These are phyloP conservation scores for Amblyopsis rosae DNA, from an alignment of 2,113 vertebrate species.

Conservation along the genomic window DNA sequence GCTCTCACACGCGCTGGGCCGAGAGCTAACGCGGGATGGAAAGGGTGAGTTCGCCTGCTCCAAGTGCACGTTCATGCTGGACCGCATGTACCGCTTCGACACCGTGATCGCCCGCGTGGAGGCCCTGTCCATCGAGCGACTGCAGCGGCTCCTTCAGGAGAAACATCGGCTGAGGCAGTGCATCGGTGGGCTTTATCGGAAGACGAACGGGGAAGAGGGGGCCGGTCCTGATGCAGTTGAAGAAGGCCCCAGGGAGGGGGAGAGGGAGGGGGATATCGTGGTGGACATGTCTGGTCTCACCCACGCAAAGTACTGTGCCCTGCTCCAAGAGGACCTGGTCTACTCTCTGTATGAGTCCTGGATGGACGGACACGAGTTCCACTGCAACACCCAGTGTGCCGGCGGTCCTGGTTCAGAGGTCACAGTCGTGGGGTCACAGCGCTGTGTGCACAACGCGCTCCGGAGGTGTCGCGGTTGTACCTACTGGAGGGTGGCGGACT, in stretches of 20 bases:
- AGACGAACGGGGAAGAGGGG: conserved; percentile 78
- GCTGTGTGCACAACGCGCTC: conserved; percentile 59
- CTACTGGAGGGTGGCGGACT: conserved; percentile 83
- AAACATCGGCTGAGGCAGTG: conserved; percentile 91
- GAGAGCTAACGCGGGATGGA: conserved; percentile 87
- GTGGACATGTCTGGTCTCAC: conserved; percentile 83
- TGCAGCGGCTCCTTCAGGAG: conserved; percentile 90
- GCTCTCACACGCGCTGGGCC: conserved; percentile 89
- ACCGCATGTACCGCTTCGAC: conserved; percentile 95
- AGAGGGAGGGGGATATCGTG: conserved; percentile 62
- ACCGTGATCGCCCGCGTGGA: conserved; percentile 93
- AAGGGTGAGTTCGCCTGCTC: conserved; percentile 93
- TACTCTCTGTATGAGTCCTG: conserved; percentile 94
- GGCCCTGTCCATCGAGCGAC: conserved; percentile 90
- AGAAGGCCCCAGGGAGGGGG: neutral
- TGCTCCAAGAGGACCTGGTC: conserved; percentile 90
- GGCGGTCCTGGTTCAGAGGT: conserved; percentile 65
- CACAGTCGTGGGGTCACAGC: conserved; percentile 44
- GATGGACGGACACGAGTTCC: conserved; percentile 74
- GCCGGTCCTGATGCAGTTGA: conserved; percentile 2
- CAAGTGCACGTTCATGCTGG: conserved; percentile 96
- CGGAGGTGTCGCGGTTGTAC: conserved; percentile 86
- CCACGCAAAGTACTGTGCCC: conserved; percentile 82
- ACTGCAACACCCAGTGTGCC: conserved; percentile 70
- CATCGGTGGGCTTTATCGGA: conserved; percentile 84